A percentile compares a stretch with the other conserved stretches of the same genome.
phyloP scores from a whole-genome alignment of 1,140 invertebrate species.

The Dendrolimus kikuchii region DNA sequence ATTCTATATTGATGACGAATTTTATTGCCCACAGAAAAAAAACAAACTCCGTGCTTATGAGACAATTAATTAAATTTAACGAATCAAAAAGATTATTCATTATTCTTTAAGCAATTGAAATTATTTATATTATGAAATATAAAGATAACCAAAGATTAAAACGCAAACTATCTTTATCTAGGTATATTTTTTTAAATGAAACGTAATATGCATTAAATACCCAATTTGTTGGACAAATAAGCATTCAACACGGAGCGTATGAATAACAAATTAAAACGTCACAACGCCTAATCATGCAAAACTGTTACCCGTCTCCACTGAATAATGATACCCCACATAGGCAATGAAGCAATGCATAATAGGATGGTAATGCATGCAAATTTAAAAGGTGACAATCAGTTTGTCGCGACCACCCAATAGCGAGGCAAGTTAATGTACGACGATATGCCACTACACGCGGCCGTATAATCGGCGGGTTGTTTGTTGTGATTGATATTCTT shows the following conservation, averaged over 20 bases:
- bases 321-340: constrained; percentile 20
- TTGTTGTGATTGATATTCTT: constrained; percentile 47
- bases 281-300: constrained; percentile 54
- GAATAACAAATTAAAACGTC: constrained; percentile 46
- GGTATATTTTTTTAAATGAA: background rate
- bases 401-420: constrained; percentile 53
- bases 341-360: background rate
- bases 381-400: constrained; percentile 65
- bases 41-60: too few relatives aligned
- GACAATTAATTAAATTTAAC: too few relatives aligned
- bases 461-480: constrained; percentile 43
- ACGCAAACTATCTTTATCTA: too few relatives aligned
- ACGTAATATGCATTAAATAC: background rate
- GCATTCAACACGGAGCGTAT: constrained; percentile 18
- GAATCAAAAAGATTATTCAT: too few relatives aligned
- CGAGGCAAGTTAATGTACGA: constrained; percentile 44
- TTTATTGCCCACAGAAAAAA: too few relatives aligned
- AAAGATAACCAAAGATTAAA: too few relatives aligned
- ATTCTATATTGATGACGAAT: too few relatives aligned
- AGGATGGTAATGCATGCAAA: constrained; percentile 61
- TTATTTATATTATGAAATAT: too few relatives aligned
- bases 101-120: too few relatives aligned
- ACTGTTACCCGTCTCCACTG: constrained; percentile 35
- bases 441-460: constrained; percentile 52
- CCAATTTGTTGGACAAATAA: background rate